Evolutionary conservation across 2,888 invertebrate species (phyloP).

Genomic region (Parnassius orleans): DNA sequence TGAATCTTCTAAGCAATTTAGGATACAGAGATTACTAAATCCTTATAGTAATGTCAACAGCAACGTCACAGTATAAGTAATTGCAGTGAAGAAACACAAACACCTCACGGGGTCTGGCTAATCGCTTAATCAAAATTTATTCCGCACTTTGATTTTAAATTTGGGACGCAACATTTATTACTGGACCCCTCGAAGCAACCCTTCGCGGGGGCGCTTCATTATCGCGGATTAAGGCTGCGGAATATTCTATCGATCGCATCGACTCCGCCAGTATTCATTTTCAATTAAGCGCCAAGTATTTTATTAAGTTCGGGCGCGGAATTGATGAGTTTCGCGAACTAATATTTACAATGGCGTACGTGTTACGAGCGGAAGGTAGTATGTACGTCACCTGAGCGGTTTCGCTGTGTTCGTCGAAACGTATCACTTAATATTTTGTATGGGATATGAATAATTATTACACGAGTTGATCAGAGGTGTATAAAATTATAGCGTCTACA

Average conservation of each 20-base stretch:
- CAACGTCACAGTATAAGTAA: conserved; percentile 48
- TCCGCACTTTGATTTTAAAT: conserved; percentile 81
- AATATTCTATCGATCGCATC: conserved; percentile 79
- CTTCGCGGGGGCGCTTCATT: conserved; percentile 76
- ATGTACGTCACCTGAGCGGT: conserved; percentile 41
- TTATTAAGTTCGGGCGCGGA: conserved; percentile 79
- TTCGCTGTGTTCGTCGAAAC: conserved; percentile 34
- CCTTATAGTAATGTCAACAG: conserved; percentile 34
- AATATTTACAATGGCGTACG: conserved; percentile 78
- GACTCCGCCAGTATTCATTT: conserved; percentile 76
- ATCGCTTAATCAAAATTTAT: conserved; percentile 82
- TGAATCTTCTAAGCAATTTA: conserved; percentile 18
- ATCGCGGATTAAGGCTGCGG: conserved; percentile 80
- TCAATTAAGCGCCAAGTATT: conserved; percentile 81
- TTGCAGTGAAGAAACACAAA: conserved; percentile 66
- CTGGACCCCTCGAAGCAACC: conserved; percentile 73
- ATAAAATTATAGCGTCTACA: no score
- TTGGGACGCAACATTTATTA: conserved; percentile 80
- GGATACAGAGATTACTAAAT: conserved; percentile 29
- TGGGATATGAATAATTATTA: not conserved
- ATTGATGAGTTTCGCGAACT: conserved; percentile 81
- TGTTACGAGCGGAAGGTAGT: conserved; percentile 44
- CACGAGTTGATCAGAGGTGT: no score
- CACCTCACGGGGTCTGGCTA: conserved; percentile 68
- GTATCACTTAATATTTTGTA: not conserved